Evolutionary conservation across 2,113 vertebrate genomes (phyloP).

Genomic region (Spilogale gracilis): DNA sequence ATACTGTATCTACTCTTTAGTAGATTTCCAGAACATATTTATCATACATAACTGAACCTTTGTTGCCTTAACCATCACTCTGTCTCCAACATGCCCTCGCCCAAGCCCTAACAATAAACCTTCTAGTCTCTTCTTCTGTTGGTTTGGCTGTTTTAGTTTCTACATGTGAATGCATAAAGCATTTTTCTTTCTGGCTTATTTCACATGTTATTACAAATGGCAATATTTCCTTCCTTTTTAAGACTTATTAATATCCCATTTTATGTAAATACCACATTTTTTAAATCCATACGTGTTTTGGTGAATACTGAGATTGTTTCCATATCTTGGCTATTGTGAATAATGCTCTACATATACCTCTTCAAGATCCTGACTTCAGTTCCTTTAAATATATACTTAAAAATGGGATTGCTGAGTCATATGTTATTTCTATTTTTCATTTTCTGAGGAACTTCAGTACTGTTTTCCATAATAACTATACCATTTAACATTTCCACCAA

Average conservation of each 20-base stretch:
- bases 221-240: not conserved
- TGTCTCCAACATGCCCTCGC: no score
- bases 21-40: not conserved
- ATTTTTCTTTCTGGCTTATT: not conserved
- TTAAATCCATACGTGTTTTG: not conserved
- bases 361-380: not conserved
- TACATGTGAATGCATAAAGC: not conserved
- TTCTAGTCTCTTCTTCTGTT: not conserved
- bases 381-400: not conserved
- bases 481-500: not conserved
- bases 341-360: not conserved
- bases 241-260: not conserved
- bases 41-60: not conserved
- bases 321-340: not conserved
- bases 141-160: not conserved
- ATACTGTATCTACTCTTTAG: not conserved
- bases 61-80: not conserved
- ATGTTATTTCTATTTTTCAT: not conserved
- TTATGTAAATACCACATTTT: not conserved
- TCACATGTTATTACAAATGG: not conserved
- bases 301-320: not conserved
- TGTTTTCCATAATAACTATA: not conserved
- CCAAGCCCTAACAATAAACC: not conserved
- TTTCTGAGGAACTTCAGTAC: not conserved
- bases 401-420: not conserved